Base-by-base conservation (phyloP, 2,888 invertebrate species). In the Emesis furor region DNA sequence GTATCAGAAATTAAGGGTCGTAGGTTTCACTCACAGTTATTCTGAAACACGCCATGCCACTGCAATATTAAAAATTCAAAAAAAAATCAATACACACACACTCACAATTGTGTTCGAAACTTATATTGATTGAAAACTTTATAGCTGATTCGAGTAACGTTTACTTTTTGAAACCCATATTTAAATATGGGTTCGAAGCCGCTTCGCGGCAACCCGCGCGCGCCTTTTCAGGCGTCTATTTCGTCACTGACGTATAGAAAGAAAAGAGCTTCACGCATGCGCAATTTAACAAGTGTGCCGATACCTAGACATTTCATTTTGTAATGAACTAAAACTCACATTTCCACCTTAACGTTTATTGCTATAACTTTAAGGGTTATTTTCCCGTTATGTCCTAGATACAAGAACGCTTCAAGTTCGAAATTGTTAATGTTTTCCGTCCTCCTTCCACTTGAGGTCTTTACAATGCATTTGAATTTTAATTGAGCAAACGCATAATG, bases 151-250 rank as follows among this genome's bases (percentile, higher is more conserved):
- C 65, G 67, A 69, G 32, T 73, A 84, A 77, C 81, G 81, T 83
- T 90, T 92, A 92, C 93, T 92, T 92, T 92, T 92, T 94, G 94
- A 94, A 94, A 94, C 91, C 91, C 94, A 95, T 94, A 91, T 93
- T 93, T 92, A 91, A 84, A 88, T 88, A 89, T 81, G 81, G 83
- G 83, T 79, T 87, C 74, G 88, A 86, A 84, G 89, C 89, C 92
- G 91, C 87, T 67, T 80, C 91, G 91, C 91, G 92, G 93, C 92
- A 90, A 87, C 88, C 88, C 89, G 88, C 95, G 94, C 92, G 93
- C 93, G 93, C 92, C 91, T 89, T 51, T 73, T 71, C 32, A 87
- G 91, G 91, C 93, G 91, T 88, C 79, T 90, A 81, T 87, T 90
- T 91, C 92, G 90, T 91, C 91, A 95, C 95, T 95, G 92, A 92